These are phyloP conservation scores for Pseudopipra pipra DNA, from an alignment of 2,113 vertebrate species.

Conservation along the genomic window DNA sequence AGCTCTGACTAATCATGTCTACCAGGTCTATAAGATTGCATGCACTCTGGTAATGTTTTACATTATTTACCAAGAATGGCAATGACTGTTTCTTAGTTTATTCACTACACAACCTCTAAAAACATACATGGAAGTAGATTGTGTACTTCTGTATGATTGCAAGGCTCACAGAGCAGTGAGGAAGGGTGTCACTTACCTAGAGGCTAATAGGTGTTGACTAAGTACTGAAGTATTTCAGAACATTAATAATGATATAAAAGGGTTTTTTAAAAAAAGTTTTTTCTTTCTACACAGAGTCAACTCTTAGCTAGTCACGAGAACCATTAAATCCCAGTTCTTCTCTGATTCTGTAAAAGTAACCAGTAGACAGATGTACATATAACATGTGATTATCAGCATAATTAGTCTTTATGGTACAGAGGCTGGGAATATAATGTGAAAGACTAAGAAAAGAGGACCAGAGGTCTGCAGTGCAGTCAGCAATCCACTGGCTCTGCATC, in stretches of 20 bases:
- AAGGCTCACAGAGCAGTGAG: background rate
- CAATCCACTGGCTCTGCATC: background rate
- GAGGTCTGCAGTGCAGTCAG: background rate
- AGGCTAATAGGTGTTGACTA: background rate
- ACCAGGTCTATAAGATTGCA: background rate
- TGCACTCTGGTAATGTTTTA: background rate
- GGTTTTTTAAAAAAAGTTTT: background rate
- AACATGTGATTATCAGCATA: background rate
- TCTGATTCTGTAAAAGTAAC: background rate
- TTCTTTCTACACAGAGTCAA: background rate
- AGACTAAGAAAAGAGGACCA: background rate
- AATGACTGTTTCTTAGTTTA: background rate
- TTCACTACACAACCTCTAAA: background rate
- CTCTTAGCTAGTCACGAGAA: background rate
- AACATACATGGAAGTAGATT: background rate
- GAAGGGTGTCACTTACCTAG: background rate
- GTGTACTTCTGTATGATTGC: background rate
- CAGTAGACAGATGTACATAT: background rate
- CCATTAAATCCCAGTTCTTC: background rate
- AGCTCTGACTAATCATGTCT: background rate
- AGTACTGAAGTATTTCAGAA: background rate
- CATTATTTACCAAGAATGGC: background rate
- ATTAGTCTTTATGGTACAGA: background rate
- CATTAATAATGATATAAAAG: background rate
- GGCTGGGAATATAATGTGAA: background rate